Conservation (phyloP, 2,797 vertebrate genomes). For the Galago senegalensis region DNA sequence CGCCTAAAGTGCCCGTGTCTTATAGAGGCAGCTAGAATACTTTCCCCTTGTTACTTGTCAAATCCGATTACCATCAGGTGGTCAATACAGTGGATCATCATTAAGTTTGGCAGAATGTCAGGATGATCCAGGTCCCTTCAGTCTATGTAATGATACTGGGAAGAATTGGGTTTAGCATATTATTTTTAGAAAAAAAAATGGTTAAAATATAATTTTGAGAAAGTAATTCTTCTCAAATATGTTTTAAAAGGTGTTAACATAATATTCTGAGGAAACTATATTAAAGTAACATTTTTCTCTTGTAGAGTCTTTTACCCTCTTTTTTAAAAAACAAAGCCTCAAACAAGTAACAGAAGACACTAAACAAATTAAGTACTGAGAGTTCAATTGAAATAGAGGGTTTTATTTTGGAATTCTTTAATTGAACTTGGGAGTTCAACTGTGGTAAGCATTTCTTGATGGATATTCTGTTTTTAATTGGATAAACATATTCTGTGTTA, state of each 20-base stretch:
- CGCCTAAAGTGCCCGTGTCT: not conserved
- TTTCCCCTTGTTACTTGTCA: not conserved
- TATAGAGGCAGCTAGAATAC: not conserved
- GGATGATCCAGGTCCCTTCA: not conserved
- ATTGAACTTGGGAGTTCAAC: not conserved
- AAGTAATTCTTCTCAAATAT: not conserved
- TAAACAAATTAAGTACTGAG: not conserved
- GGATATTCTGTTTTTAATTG: not conserved
- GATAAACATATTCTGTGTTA: not conserved
- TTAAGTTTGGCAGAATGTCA: not conserved
- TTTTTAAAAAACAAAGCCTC: not conserved
- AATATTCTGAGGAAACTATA: not conserved
- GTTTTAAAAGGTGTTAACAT: not conserved
- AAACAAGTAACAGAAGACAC: not conserved
- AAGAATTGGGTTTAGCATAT: not conserved
- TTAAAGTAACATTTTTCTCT: not conserved
- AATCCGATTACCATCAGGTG: fast-evolving
- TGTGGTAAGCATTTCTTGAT: not conserved
- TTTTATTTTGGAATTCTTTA: constrained; percentile 7
- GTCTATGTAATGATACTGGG: not conserved
- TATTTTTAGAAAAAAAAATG: not conserved
- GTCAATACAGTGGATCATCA: not conserved
- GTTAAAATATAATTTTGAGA: not conserved
- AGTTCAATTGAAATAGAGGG: not conserved
- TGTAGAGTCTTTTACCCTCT: not conserved